Conservation (phyloP, 2,888 invertebrate species). For the Andrena chrysosceles region DNA sequence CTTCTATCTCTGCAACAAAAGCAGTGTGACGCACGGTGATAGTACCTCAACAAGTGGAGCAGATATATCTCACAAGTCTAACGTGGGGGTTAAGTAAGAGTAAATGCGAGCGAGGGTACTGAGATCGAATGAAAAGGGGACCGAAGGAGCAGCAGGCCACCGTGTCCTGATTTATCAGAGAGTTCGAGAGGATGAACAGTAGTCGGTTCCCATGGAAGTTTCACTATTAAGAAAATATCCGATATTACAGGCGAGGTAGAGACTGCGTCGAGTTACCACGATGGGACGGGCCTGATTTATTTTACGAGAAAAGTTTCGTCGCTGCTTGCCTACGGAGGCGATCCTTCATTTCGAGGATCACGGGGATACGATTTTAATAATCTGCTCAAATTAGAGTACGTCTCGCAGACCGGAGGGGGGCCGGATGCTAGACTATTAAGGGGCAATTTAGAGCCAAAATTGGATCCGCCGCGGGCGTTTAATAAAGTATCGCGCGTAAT, state of each 20-base stretch:
- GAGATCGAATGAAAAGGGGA: slow-evolving; percentile 3
- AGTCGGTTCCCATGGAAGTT: slow-evolving; percentile 64
- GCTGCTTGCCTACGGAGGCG: slow-evolving; percentile 49
- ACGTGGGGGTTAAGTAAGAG: neutral
- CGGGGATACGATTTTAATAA: slow-evolving; percentile 72
- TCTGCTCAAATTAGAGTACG: slow-evolving; percentile 57
- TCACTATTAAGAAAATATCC: slow-evolving; percentile 75
- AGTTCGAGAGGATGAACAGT: slow-evolving; percentile 66
- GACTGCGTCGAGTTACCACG: slow-evolving; percentile 71
- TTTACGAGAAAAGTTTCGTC: slow-evolving; percentile 74
- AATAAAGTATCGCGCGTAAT: slow-evolving; percentile 30
- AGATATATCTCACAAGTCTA: too few relatives aligned
- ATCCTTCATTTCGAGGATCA: slow-evolving; percentile 65
- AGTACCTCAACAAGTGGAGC: too few relatives aligned
- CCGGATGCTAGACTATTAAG: slow-evolving; percentile 40
- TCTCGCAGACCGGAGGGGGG: slow-evolving; percentile 14
- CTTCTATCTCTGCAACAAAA: too few relatives aligned
- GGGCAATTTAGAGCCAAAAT: slow-evolving; percentile 52
- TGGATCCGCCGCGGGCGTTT: slow-evolving; percentile 27
- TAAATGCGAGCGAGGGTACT: neutral
- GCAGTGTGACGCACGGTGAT: too few relatives aligned
- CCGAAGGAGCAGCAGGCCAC: neutral
- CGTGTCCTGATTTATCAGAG: slow-evolving; percentile 65
- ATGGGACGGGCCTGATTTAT: slow-evolving; percentile 69
- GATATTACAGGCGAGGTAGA: slow-evolving; percentile 65